A percentile compares a stretch with the other conserved stretches of the same genome.
Conservation (phyloP, 2,888 invertebrate genomes). For the Phrixothrix hirtus region DNA sequence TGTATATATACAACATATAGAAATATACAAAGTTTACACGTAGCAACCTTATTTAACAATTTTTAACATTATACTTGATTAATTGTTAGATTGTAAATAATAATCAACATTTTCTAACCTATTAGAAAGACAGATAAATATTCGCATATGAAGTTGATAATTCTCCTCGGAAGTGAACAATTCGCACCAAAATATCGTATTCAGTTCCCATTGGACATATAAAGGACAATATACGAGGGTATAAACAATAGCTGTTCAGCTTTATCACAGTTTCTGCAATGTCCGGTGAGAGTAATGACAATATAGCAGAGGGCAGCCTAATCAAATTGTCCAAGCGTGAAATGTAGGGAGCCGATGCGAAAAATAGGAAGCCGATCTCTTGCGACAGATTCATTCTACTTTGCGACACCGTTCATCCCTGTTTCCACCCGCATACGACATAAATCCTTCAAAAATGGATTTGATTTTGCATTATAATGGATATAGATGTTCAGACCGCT, state of each 20-base stretch:
- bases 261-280: slow-evolving; percentile 36
- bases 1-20: too few relatives aligned
- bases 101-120: too few relatives aligned
- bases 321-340: slow-evolving; percentile 35
- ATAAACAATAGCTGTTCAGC: slow-evolving; percentile 36
- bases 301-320: slow-evolving; percentile 32
- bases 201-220: slow-evolving; percentile 27
- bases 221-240: slow-evolving; percentile 33
- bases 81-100: too few relatives aligned
- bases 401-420: slow-evolving; percentile 31
- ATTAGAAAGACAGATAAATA: not conserved
- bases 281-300: slow-evolving; percentile 35
- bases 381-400: slow-evolving; percentile 44
- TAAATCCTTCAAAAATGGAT: slow-evolving; percentile 40
- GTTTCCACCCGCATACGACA: slow-evolving; percentile 28
- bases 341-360: slow-evolving; percentile 40
- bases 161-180: slow-evolving; percentile 28
- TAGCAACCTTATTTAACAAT: too few relatives aligned
- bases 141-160: slow-evolving; percentile 11
- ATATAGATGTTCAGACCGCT: slow-evolving; percentile 37
- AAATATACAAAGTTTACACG: too few relatives aligned
- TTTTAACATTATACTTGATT: too few relatives aligned
- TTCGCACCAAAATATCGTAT: slow-evolving; percentile 27
- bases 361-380: slow-evolving; percentile 40
- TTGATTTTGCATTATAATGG: slow-evolving; percentile 42